Evolutionary conservation across 2,888 invertebrate species (phyloP).

Genomic region (Mesorhabditis belari): DNA sequence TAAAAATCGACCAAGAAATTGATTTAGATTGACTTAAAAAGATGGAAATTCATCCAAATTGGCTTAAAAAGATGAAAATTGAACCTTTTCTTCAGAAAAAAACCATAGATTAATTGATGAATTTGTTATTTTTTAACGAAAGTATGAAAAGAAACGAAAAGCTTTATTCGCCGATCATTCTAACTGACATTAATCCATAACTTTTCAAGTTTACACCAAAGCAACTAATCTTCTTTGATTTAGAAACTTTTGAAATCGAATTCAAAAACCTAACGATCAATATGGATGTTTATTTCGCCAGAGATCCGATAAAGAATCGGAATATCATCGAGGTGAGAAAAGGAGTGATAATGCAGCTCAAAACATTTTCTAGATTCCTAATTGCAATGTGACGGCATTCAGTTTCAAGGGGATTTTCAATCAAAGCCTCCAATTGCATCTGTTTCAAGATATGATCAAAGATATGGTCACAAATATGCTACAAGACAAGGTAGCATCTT

Average conservation of each 20-base stretch:
- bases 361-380: conserved; percentile 16
- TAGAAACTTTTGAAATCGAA: conserved; percentile 6
- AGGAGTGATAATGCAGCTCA: background rate
- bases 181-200: no score
- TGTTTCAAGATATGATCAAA: background rate
- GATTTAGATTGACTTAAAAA: no score
- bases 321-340: conserved; percentile 14
- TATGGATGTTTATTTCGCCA: conserved; percentile 24
- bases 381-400: conserved; percentile 29
- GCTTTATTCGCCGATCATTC: no score
- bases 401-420: conserved; percentile 18
- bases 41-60: no score
- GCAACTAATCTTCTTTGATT: no score
- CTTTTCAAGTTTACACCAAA: no score
- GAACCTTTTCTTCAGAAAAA: no score
- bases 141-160: no score
- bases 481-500: background rate
- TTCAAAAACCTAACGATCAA: conserved; percentile 22
- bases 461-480: background rate
- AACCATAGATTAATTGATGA: no score
- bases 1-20: no score
- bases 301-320: conserved; percentile 21
- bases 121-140: no score
- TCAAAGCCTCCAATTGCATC: conserved; percentile 11
- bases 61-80: no score